Conservation (phyloP, 2,888 invertebrate species). For the Ischnus inquisitorius region DNA sequence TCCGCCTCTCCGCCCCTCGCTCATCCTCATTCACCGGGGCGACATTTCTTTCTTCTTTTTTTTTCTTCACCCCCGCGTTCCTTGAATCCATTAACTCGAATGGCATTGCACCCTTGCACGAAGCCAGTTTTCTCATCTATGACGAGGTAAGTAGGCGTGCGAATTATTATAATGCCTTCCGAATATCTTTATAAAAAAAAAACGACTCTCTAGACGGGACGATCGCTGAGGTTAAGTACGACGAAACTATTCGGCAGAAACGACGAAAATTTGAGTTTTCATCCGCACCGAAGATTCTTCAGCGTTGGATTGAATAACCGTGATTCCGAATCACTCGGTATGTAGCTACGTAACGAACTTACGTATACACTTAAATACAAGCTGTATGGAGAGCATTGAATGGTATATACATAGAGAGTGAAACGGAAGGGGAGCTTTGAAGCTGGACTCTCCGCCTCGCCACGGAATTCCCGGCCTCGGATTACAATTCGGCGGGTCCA, state of each 20-base stretch:
- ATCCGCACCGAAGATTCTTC: no score
- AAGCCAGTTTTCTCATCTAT: conserved; percentile 23
- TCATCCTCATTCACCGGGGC: conserved; percentile 37
- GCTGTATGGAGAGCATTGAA: conserved; percentile 23
- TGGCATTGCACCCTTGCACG: conserved; percentile 56
- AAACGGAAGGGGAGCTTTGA: conserved; percentile 64
- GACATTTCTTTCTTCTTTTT: conserved; percentile 26
- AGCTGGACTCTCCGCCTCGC: conserved; percentile 70
- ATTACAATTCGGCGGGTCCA: conserved; percentile 84
- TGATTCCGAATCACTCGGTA: conserved; percentile 35
- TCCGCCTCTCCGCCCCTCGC: conserved; percentile 13
- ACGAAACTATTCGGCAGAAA: background rate
- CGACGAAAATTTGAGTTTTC: background rate
- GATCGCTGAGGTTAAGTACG: no score
- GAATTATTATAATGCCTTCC: background rate
- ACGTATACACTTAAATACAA: conserved; percentile 19
- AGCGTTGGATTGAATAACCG: background rate
- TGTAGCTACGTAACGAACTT: conserved; percentile 36
- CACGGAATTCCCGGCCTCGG: conserved; percentile 81
- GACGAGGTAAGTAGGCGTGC: conserved; percentile 50
- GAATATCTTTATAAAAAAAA: conserved; percentile 11
- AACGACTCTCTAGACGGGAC: background rate
- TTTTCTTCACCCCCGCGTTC: conserved; percentile 60
- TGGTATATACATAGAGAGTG: conserved; percentile 40
- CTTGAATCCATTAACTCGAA: conserved; percentile 61